Evolutionary conservation across 2,113 vertebrate genomes (phyloP), one percentile per base, ranked within the genome.

Genomic region (Dasyprocta punctata): DNA sequence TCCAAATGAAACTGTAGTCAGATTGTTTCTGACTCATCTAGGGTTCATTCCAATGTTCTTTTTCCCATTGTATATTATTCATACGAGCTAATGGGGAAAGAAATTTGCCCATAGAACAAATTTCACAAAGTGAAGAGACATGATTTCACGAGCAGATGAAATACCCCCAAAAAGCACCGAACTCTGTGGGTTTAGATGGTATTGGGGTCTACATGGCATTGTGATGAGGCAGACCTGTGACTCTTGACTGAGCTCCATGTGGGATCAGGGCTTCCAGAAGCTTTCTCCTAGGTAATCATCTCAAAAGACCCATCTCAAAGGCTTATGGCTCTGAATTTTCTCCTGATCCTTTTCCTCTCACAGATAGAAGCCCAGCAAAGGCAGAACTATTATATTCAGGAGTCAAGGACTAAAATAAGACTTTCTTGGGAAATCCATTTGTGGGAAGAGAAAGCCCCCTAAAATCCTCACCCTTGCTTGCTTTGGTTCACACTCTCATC

Each of bases 331-430:
- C 41, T 83, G 73, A 91, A 71, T 93, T 92, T 86, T 95, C 83
- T 84, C 44, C 41, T 71, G 78, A 61, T 41, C 14, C 7, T 82
- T 92, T 89, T 17, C 16, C 41, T 44, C 4, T 33, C 24, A 10
- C 38, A n/a, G 17, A 61, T 38, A 61, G 44, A 86, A 91, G 8
- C 26, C 52, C n/a, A 82, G 60, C 22, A 47, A 77, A 92, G 56
- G 47, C 69, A 73, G 41, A 78, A 89, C 33, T 56, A 11, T 36
- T 84, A 95, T 84, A 75, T 19, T 67, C 10, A 2, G 87, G 44
- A 87, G 44, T n/a, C 65, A 38, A 95, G 47, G 3, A 38, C 87
- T 82, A 83, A 90, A 95, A 60, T 61, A 84, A 88, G 86, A 65
- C 22, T 75, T 86, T 65, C 71, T 73, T 56, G 60, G 3, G 38